Evolutionary conservation across 2,888 invertebrate species (phyloP).

Genomic region (Drosophila putrida): DNA sequence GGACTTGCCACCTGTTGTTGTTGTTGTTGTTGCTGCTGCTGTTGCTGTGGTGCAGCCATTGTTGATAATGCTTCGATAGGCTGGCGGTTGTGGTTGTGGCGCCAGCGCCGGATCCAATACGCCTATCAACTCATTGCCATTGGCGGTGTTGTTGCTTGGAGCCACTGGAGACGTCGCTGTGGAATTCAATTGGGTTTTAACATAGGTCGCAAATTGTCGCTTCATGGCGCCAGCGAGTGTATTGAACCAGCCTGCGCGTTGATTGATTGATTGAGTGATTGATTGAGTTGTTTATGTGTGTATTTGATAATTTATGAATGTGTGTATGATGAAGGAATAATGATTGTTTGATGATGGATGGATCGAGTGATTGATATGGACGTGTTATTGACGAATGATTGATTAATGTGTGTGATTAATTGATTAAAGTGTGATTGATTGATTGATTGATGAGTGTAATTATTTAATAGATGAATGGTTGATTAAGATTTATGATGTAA

Average conservation of each 20-base stretch:
- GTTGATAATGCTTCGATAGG: slow-evolving; percentile 61
- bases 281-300: slow-evolving; percentile 3
- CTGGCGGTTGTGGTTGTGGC: slow-evolving; percentile 51
- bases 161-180: slow-evolving; percentile 62
- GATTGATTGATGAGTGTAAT: background rate
- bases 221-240: slow-evolving; percentile 90
- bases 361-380: background rate
- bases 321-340: no score
- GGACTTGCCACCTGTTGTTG: slow-evolving; percentile 49
- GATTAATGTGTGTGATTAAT: background rate
- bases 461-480: background rate
- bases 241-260: slow-evolving; percentile 87
- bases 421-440: background rate
- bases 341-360: background rate
- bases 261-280: slow-evolving; percentile 17
- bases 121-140: slow-evolving; percentile 24
- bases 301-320: background rate
- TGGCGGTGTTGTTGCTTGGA: slow-evolving; percentile 18
- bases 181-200: slow-evolving; percentile 90
- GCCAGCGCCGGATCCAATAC: slow-evolving; percentile 42
- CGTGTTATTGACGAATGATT: background rate
- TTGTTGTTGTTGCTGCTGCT: slow-evolving; percentile 11
- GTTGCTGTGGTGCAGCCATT: slow-evolving; percentile 41
- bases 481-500: background rate
- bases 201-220: slow-evolving; percentile 93